A percentile compares a stretch with the other conserved stretches of the same genome.
Conservation (phyloP, 2,113 vertebrate genomes). For the Notiomystis cincta region DNA sequence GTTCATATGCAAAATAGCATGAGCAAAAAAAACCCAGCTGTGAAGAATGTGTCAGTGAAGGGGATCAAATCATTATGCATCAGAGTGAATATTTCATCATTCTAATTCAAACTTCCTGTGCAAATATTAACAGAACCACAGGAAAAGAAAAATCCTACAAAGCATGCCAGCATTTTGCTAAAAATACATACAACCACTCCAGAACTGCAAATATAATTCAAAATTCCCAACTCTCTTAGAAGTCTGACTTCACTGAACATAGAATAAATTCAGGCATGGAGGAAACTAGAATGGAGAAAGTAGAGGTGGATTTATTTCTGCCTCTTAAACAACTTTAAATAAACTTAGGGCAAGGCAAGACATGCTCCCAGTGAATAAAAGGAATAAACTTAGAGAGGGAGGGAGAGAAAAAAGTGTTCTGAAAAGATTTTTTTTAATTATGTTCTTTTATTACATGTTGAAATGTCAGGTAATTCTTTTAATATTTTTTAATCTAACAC, state of each 20-base stretch:
- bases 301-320: neutral
- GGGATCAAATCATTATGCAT: neutral
- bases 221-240: neutral
- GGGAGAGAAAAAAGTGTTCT: neutral
- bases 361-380: neutral
- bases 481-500: neutral
- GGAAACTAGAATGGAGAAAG: neutral
- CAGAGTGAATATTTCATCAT: constrained; percentile 5
- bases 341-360: neutral
- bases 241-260: neutral
- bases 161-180: neutral
- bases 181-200: neutral
- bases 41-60: neutral
- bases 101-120: neutral
- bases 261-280: neutral
- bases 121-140: neutral
- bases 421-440: neutral
- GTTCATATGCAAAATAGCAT: neutral
- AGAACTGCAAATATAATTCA: neutral
- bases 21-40: neutral
- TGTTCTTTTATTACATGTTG: neutral
- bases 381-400: neutral
- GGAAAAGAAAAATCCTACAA: neutral
- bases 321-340: neutral
- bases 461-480: neutral